A percentile compares a stretch with the other conserved stretches of the same genome.
These are phyloP conservation scores for Pelagia noctiluca DNA, from an alignment of 30 jellyfish, hydroid and myxozoan genomes.

Conservation along the genomic window DNA sequence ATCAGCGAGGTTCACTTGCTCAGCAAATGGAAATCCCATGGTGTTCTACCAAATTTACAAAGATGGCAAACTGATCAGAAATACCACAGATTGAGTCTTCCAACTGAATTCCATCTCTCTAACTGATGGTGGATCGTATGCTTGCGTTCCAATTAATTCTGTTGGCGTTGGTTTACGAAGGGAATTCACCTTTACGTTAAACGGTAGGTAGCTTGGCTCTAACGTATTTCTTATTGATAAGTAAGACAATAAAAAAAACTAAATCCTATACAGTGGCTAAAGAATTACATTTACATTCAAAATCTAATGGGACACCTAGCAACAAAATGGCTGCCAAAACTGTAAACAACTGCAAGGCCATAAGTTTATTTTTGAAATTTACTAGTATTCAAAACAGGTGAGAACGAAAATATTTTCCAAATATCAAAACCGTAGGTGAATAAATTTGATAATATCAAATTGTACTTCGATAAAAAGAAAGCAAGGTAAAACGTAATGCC, in stretches of 20 bases:
- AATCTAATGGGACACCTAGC: too few species aligned
- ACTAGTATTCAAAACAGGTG: too few species aligned
- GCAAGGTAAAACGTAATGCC: not conserved
- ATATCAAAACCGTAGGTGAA: too few species aligned
- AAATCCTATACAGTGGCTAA: too few species aligned
- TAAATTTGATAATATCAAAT: too few species aligned
- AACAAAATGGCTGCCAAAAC: too few species aligned
- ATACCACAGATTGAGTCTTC: constrained; percentile 42
- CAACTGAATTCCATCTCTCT: constrained; percentile 6
- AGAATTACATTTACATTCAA: too few species aligned
- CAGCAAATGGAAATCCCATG: constrained; percentile 54
- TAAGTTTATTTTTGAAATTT: too few species aligned
- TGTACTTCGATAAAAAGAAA: too few species aligned
- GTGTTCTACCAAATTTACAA: constrained; percentile 56
- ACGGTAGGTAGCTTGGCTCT: constrained; percentile 29
- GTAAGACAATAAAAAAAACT: too few species aligned
- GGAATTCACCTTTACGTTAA: constrained; percentile 15
- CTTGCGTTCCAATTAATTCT: constrained; percentile 64
- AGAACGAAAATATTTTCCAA: too few species aligned
- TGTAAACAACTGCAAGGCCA: too few species aligned
- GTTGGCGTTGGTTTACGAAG: constrained; percentile 62
- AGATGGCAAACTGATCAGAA: constrained; percentile 34
- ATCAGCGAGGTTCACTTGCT: constrained; percentile 45
- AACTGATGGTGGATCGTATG: constrained; percentile 52
- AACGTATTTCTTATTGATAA: not conserved